phyloP scores from a whole-genome alignment of 2,113 vertebrate species.

The Equus quagga region DNA sequence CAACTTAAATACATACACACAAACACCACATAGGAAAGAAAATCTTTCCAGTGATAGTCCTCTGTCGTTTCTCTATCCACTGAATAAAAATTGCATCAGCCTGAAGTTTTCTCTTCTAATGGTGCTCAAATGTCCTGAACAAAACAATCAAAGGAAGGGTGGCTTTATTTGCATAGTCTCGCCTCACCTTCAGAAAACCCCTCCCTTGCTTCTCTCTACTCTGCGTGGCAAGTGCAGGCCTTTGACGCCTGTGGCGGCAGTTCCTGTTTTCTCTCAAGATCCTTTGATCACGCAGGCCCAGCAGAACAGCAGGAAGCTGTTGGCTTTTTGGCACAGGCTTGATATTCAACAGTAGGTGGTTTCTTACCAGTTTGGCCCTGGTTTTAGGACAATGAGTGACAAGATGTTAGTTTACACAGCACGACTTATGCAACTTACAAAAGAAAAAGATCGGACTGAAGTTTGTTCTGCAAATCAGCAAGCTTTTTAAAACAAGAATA shows the following conservation, averaged over 20 bases:
- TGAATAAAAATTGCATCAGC: not conserved
- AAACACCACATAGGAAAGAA: not conserved
- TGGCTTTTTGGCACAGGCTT: constrained; percentile 66
- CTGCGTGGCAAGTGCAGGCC: not conserved
- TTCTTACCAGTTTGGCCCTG: constrained; percentile 66
- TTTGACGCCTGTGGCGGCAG: constrained; percentile 53
- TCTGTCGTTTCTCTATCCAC: not conserved
- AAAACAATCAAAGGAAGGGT: not conserved
- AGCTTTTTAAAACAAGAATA: constrained; percentile 64
- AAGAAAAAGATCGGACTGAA: constrained; percentile 39
- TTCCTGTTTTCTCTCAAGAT: constrained; percentile 66
- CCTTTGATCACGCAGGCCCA: constrained; percentile 51
- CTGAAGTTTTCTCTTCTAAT: not conserved
- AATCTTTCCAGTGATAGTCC: not conserved
- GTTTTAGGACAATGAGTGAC: constrained; percentile 76
- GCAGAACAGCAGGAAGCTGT: constrained; percentile 29
- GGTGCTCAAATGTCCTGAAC: not conserved
- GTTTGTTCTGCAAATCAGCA: constrained; percentile 71
- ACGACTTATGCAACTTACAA: constrained; percentile 63
- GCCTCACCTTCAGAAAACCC: constrained; percentile 18
- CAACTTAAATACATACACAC: not conserved
- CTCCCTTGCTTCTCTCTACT: not conserved
- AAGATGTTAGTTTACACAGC: constrained; percentile 73
- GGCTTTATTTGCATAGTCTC: constrained; percentile 9
- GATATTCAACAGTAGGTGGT: constrained; percentile 68